Percentiles rank a stretch among this genome's conserved stretches.
Evolutionary conservation across 2,888 invertebrate genomes (phyloP).

Genomic region (Maniola hyperantus): DNA sequence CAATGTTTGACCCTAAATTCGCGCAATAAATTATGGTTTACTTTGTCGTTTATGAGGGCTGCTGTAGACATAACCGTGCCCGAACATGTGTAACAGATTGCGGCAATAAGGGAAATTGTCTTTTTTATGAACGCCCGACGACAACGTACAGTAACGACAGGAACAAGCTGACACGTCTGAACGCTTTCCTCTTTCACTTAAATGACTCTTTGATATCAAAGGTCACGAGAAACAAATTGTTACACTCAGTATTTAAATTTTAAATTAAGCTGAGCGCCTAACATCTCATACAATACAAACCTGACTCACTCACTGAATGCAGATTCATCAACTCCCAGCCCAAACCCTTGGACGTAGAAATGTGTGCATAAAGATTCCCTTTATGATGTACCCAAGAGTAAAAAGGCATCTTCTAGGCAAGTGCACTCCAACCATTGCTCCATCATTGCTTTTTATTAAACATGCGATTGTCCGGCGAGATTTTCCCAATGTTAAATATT

Average conservation of each 20-base stretch:
- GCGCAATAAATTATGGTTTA: constrained; percentile 80
- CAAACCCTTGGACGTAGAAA: too few species aligned
- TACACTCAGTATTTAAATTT: neutral
- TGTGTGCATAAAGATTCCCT: too few species aligned
- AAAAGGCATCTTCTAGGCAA: too few species aligned
- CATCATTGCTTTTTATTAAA: too few species aligned
- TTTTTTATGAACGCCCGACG: constrained; percentile 79
- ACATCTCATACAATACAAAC: neutral
- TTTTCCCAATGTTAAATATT: too few species aligned
- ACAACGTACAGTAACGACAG: constrained; percentile 72
- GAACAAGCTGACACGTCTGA: constrained; percentile 48
- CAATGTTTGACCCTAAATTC: constrained; percentile 79
- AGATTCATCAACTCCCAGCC: too few species aligned
- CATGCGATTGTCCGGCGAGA: too few species aligned
- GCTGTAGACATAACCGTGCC: constrained; percentile 73
- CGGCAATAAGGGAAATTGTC: constrained; percentile 82
- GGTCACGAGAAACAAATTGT: neutral
- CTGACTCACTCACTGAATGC: too few species aligned
- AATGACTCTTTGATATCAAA: constrained; percentile 24
- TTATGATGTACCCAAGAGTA: too few species aligned
- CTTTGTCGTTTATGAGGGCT: constrained; percentile 81
- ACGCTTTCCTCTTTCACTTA: constrained; percentile 41
- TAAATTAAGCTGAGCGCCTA: neutral
- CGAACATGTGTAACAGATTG: constrained; percentile 81
- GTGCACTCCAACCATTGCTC: too few species aligned